phyloP scores from a whole-genome alignment of 2,888 invertebrate genomes.

The Agrotis puta region DNA sequence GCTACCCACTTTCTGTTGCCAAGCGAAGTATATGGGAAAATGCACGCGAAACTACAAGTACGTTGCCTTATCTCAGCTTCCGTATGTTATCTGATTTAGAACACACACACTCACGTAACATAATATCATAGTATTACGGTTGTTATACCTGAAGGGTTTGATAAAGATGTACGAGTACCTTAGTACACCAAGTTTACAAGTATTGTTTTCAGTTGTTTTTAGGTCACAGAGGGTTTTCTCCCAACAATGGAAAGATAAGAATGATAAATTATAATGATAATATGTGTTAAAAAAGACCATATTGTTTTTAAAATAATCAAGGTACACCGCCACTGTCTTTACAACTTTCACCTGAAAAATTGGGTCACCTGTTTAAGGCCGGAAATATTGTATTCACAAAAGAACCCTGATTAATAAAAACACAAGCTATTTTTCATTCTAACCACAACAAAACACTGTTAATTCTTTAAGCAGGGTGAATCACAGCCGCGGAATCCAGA shows the following conservation, averaged over 20 bases:
- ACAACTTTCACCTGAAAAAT: not conserved
- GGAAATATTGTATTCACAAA: slow-evolving; percentile 5
- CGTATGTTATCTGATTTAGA: slow-evolving; percentile 1
- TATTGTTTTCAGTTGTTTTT: too few relatives aligned
- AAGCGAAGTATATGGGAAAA: slow-evolving; percentile 9
- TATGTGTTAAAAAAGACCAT: not conserved
- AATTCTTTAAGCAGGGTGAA: slow-evolving; percentile 57
- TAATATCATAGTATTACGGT: too few relatives aligned
- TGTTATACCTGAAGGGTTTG: too few relatives aligned
- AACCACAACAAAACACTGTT: slow-evolving; percentile 28
- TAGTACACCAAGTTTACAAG: too few relatives aligned
- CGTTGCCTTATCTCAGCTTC: slow-evolving; percentile 12
- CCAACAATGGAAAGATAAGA: not conserved
- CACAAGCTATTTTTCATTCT: slow-evolving; percentile 4
- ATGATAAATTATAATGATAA: not conserved
- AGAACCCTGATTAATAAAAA: slow-evolving; percentile 4
- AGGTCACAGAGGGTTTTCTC: not conserved
- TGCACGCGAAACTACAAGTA: slow-evolving; percentile 14
- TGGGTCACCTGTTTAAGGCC: not conserved
- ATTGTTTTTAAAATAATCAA: not conserved
- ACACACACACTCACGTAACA: too few relatives aligned
- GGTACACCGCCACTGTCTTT: not conserved
- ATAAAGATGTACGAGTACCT: too few relatives aligned
- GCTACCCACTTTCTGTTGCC: slow-evolving; percentile 8
- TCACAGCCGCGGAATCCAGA: slow-evolving; percentile 52